Percentiles rank a stretch among this genome's conserved stretches.
These are phyloP conservation scores for Pollenia griseotomentosa DNA, from an alignment of 2,888 invertebrate species.

Conservation along the genomic window DNA sequence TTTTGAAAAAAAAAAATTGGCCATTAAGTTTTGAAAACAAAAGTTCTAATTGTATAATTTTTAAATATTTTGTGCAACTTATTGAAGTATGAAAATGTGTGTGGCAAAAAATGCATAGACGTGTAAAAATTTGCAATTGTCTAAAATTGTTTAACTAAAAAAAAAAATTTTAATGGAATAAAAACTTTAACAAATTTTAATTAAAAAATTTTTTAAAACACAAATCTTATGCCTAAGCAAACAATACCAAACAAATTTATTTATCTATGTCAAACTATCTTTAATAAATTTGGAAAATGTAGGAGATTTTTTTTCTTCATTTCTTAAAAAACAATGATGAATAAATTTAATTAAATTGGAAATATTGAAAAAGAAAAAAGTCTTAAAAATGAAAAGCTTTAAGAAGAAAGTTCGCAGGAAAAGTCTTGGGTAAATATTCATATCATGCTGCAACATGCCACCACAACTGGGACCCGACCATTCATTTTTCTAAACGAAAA, in stretches of 20 bases:
- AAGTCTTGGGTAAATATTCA: conserved; percentile 39
- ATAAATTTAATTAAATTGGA: conserved; percentile 65
- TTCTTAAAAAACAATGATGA: conserved; percentile 57
- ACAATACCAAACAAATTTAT: conserved; percentile 26
- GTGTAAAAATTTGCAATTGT: conserved; percentile 41
- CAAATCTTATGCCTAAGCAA: background rate
- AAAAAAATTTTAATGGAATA: too few relatives aligned
- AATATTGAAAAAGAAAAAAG: conserved; percentile 5
- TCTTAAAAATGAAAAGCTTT: conserved; percentile 54
- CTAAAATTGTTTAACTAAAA: background rate
- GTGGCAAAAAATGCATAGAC: conserved; percentile 1
- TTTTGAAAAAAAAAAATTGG: conserved; percentile 25
- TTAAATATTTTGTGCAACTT: conserved; percentile 9
- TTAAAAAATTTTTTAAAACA: too few relatives aligned
- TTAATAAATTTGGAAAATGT: background rate
- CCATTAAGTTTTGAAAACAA: conserved; percentile 19
- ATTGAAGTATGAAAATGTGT: conserved; percentile 12
- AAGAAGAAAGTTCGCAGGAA: conserved; percentile 65
- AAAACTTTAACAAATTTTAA: too few relatives aligned
- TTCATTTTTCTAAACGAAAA: background rate
- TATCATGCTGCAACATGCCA: conserved; percentile 15
- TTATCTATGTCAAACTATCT: conserved; percentile 66
- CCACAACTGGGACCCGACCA: background rate
- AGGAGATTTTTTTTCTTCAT: background rate
- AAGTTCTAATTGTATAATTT: conserved; percentile 61